Evolutionary conservation across 2,797 vertebrate genomes (phyloP).

Genomic region (Lithobates sylvaticus): DNA sequence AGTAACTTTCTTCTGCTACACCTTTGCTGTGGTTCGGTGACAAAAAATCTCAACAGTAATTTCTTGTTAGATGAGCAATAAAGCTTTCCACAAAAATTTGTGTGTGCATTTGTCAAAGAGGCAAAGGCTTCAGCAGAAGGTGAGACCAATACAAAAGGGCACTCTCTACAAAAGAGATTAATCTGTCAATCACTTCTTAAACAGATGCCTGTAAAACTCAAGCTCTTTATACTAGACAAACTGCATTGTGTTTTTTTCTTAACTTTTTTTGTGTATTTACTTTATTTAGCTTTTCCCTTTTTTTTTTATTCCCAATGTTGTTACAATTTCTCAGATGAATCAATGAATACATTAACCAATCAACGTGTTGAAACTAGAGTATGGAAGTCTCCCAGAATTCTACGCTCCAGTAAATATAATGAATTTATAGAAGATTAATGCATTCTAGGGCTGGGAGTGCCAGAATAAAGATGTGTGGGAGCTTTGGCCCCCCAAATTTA

Average conservation of each 20-base stretch:
- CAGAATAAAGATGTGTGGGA: too few relatives aligned
- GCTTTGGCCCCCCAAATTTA: too few relatives aligned
- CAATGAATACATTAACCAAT: too few relatives aligned
- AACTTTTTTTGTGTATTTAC: not conserved
- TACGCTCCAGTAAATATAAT: too few relatives aligned
- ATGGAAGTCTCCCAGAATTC: too few relatives aligned
- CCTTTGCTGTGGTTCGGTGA: slow-evolving; percentile 47
- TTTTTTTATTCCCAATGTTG: too few relatives aligned
- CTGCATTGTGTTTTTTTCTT: slow-evolving; percentile 20
- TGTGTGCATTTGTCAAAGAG: slow-evolving; percentile 38
- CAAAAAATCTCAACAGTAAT: slow-evolving; percentile 25
- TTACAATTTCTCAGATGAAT: too few relatives aligned
- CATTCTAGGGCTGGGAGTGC: too few relatives aligned
- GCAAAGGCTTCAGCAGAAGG: slow-evolving; percentile 28
- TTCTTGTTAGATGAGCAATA: slow-evolving; percentile 44
- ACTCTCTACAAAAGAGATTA: slow-evolving; percentile 34
- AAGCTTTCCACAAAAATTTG: slow-evolving; percentile 26
- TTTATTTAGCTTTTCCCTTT: not conserved
- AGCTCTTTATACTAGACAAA: slow-evolving; percentile 25
- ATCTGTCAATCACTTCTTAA: slow-evolving; percentile 46
- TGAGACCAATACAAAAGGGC: slow-evolving; percentile 28
- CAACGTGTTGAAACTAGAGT: too few relatives aligned
- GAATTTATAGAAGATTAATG: too few relatives aligned
- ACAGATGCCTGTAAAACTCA: slow-evolving; percentile 24
- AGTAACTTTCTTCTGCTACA: slow-evolving; percentile 21